A percentile compares a stretch with the other conserved stretches of the same genome.
Evolutionary conservation across 2,888 invertebrate genomes (phyloP).

Genomic region (Watsonalla cultraria): DNA sequence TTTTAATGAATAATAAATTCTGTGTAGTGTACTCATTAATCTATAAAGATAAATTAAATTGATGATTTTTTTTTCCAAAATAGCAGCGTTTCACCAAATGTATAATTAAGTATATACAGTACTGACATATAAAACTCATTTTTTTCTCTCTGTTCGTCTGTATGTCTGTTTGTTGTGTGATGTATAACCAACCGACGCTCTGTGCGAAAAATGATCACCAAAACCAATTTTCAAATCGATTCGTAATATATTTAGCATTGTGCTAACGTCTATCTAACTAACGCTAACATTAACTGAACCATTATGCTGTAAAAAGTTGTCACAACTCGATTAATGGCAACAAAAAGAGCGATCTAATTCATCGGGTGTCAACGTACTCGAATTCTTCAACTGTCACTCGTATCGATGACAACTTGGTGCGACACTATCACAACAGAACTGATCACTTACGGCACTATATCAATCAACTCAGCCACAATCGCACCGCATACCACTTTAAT

Average conservation of each 20-base stretch:
- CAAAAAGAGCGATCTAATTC: conserved; percentile 54
- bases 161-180: too few species aligned
- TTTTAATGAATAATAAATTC: too few species aligned
- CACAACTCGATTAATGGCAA: conserved; percentile 36
- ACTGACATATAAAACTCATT: too few species aligned
- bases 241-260: background rate
- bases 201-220: too few species aligned
- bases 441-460: conserved; percentile 67
- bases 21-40: too few species aligned
- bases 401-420: conserved; percentile 36
- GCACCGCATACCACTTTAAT: conserved; percentile 74
- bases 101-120: too few species aligned
- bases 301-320: conserved; percentile 21
- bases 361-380: conserved; percentile 46
- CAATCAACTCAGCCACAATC: conserved; percentile 71
- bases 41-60: too few species aligned
- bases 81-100: too few species aligned
- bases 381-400: conserved; percentile 30
- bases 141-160: too few species aligned
- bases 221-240: too few species aligned
- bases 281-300: conserved; percentile 5
- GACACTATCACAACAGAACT: conserved; percentile 62
- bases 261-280: background rate
- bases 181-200: too few species aligned
- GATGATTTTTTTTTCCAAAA: too few species aligned